Evolutionary conservation across 2,113 vertebrate species (phyloP), one percentile per base, ranked within the genome.

Genomic region (Podarcis muralis): DNA sequence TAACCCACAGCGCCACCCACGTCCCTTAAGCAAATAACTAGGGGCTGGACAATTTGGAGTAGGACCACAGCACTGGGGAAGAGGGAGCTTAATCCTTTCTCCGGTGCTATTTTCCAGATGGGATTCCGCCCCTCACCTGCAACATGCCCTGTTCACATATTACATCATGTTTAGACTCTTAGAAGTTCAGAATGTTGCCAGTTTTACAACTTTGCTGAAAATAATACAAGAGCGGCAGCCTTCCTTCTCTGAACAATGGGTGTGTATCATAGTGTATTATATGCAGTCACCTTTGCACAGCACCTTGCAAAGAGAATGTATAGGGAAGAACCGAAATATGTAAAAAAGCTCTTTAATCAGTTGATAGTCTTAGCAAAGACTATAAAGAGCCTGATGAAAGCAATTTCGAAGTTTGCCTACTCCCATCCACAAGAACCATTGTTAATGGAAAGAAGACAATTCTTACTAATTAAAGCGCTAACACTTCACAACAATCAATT

Each of bases 281-380:
- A 40, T 66, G 22, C 18, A 40, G 5, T 43, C 62, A 82, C 59
- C 62, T 66, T 79, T 69, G 35, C 25, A 80, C n/a, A 71, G 40
- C 40, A 85, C 15, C 22, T 78, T 48, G 40, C 13, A 62, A 35
- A 65, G 40, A 53, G 40, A 6, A 66, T 20, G 30, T 81, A 81
- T 79, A 32, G 53, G 76, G 65, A 69, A 79, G 62, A 23, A 59
- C 35, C 37, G 66, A 66, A 59, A 81, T 87, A 87, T 87, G 86
- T 81, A 87, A 81, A 87, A 87, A 87, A 81, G 86, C 77, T 87
- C 77, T 87, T 87, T 87, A 87, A 87, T 87, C 86, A 87, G 43
- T 71, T 80, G 77, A 81, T 35, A 87, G 77, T 35, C 43, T 15
- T 37, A 48, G 77, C 48, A 87, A 71, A 35, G 57, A 59, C 16